phyloP scores from a whole-genome alignment of 2,797 vertebrate species.

The Typhlichthys eigenmanni region DNA sequence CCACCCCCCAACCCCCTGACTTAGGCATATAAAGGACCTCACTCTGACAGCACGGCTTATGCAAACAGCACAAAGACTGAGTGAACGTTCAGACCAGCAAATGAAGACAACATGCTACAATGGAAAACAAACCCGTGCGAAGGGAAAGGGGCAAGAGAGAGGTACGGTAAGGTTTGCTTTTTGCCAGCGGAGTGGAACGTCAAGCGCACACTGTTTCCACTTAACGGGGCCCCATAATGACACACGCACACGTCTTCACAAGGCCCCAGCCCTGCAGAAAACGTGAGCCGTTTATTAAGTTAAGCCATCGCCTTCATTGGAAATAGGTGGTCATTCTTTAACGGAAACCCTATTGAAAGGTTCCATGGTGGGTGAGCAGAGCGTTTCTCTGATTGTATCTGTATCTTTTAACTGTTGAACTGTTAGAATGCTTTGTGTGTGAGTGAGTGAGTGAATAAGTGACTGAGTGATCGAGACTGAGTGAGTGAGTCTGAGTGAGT shows the following conservation, averaged over 20 bases:
- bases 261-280: constrained; percentile 20
- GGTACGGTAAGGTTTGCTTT: constrained; percentile 37
- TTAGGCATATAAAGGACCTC: constrained; percentile 43
- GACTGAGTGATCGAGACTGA: no score
- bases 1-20: constrained; percentile 48
- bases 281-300: constrained; percentile 7
- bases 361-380: constrained; percentile 23
- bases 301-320: constrained; percentile 28
- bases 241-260: constrained; percentile 49
- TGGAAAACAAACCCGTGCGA: constrained; percentile 59
- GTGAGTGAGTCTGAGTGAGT: no score
- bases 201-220: constrained; percentile 65
- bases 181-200: constrained; percentile 52
- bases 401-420: constrained; percentile 16
- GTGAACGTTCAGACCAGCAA: constrained; percentile 52
- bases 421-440: constrained; percentile 7
- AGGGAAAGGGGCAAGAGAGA: constrained; percentile 38
- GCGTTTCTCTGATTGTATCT: constrained; percentile 4
- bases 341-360: constrained; percentile 31
- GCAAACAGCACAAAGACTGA: constrained; percentile 54
- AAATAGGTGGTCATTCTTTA: constrained; percentile 48
- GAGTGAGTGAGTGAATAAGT: constrained; percentile 5
- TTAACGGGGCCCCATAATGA: constrained; percentile 49
- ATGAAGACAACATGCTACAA: constrained; percentile 61
- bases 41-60: constrained; percentile 51